phyloP scores from a whole-genome alignment of 1,140 invertebrate genomes.

The Bombus sibiricus region DNA sequence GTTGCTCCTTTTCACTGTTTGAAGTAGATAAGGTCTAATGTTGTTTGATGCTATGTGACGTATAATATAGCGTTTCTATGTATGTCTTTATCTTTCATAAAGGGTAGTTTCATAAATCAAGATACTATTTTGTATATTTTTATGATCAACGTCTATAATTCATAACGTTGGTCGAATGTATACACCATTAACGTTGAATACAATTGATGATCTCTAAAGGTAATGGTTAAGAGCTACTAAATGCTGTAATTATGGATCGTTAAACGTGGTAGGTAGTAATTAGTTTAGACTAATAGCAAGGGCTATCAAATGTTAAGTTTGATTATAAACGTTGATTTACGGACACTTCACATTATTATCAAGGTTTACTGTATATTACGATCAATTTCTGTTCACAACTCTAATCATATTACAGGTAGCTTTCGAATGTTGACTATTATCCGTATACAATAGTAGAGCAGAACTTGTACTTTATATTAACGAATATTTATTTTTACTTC shows the following conservation, averaged over 20 bases:
- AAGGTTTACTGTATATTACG: not conserved
- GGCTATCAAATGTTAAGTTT: conserved; percentile 16
- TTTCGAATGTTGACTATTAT: not conserved
- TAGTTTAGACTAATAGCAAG: conserved; percentile 7
- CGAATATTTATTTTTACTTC: not conserved
- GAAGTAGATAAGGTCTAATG: no score
- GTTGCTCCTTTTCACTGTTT: no score
- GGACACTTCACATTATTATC: not conserved
- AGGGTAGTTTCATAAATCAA: not conserved
- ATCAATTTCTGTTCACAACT: not conserved
- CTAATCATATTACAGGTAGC: not conserved
- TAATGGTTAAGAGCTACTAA: not conserved
- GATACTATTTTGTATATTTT: not conserved
- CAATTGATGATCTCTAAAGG: not conserved
- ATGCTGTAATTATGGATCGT: conserved; percentile 5
- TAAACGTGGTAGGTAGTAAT: conserved; percentile 3
- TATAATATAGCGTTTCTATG: no score
- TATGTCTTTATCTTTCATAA: not conserved
- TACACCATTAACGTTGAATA: not conserved
- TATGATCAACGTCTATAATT: not conserved
- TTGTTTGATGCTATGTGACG: no score
- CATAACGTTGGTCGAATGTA: not conserved
- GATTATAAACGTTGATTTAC: conserved; percentile 19
- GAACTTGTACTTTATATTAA: not conserved
- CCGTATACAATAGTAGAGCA: no score